phyloP scores from a whole-genome alignment of 2,113 vertebrate species.

The Cololabis saira region DNA sequence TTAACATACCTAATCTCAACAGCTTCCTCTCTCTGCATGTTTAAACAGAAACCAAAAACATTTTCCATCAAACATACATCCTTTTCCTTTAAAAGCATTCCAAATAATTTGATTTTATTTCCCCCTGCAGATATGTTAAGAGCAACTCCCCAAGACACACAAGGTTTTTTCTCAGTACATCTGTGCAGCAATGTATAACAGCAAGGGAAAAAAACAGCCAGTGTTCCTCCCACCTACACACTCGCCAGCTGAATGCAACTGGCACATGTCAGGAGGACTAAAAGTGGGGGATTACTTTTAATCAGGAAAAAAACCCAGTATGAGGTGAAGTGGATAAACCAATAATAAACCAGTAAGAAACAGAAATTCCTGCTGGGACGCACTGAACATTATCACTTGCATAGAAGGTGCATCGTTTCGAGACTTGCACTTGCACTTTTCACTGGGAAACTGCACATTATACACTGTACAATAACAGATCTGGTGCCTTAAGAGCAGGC shows the following conservation, averaged over 20 bases:
- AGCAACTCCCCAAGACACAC: neutral
- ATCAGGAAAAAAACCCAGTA: neutral
- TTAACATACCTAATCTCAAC: too few species aligned
- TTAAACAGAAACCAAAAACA: too few species aligned
- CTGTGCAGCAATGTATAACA: neutral
- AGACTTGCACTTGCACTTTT: neutral
- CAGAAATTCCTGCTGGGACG: neutral
- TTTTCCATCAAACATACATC: too few species aligned
- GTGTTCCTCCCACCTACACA: conserved; percentile 7
- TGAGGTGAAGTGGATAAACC: conserved; percentile 2
- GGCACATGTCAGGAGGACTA: neutral
- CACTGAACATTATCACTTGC: neutral
- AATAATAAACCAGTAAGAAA: neutral
- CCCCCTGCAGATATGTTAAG: conserved; percentile 6
- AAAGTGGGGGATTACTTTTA: neutral
- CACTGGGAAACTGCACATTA: neutral
- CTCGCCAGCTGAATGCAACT: neutral
- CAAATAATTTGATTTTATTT: neutral
- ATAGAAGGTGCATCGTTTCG: neutral
- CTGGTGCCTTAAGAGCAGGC: too few species aligned
- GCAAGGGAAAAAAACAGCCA: neutral
- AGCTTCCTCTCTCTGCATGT: too few species aligned
- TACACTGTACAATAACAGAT: neutral
- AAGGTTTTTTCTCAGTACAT: conserved; percentile 4
- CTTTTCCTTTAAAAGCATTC: neutral